Conservation (phyloP, 2,113 vertebrate species). For the Gallinago media region DNA sequence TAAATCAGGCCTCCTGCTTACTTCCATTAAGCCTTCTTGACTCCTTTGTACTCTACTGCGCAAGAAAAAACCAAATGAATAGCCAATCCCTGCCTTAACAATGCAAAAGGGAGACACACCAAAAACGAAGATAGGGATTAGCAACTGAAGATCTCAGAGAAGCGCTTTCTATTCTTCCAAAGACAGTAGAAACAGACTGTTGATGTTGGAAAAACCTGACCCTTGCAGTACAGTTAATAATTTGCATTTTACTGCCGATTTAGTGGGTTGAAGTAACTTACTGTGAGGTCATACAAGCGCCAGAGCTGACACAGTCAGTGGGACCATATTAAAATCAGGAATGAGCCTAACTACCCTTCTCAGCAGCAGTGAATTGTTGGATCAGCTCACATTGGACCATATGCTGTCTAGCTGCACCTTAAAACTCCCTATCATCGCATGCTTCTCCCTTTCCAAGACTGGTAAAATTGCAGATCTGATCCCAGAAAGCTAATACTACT, state of each 20-base stretch:
- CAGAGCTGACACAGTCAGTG: neutral
- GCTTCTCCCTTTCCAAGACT: neutral
- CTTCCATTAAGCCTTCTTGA: neutral
- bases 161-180: neutral
- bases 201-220: neutral
- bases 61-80: neutral
- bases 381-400: neutral
- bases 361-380: neutral
- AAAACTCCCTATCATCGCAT: neutral
- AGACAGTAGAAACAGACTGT: neutral
- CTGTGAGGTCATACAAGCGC: neutral
- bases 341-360: neutral
- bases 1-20: neutral
- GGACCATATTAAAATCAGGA: neutral
- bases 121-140: neutral
- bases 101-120: neutral
- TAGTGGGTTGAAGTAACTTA: neutral
- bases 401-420: neutral
- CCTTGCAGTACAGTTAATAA: neutral
- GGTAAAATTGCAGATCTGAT: neutral
- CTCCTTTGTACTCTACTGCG: neutral
- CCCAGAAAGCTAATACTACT: neutral
- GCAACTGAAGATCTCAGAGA: neutral
- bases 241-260: accelerated
- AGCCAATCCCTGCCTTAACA: neutral